A percentile compares a stretch with the other conserved stretches of the same genome.
Evolutionary conservation across 2,113 vertebrate genomes (phyloP).

Genomic region (Jaculus jaculus): DNA sequence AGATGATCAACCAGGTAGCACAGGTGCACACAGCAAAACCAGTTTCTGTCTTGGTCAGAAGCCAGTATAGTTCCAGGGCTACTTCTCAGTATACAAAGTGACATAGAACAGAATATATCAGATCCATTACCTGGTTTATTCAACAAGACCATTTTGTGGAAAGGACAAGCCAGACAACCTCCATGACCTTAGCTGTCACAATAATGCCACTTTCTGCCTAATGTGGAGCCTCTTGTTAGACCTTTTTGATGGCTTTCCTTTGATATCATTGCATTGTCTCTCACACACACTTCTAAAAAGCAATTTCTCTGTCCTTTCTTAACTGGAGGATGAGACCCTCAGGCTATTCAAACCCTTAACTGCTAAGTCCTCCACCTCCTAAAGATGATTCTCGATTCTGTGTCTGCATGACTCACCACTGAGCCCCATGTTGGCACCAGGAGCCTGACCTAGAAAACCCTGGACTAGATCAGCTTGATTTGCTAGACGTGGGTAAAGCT

Average conservation of each 20-base stretch:
- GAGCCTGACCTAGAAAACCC: slow-evolving; percentile 45
- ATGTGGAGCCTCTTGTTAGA: not conserved
- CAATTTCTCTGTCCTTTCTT: not conserved
- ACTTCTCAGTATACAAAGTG: not conserved
- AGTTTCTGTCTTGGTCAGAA: not conserved
- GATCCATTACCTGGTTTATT: not conserved
- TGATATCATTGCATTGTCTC: not conserved
- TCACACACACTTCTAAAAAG: slow-evolving; percentile 5
- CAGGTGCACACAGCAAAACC: not conserved
- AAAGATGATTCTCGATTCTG: not conserved
- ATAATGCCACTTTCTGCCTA: not conserved
- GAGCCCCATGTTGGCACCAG: slow-evolving; percentile 15
- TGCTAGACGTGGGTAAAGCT: not conserved
- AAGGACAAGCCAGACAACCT: not conserved
- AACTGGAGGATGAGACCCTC: not conserved
- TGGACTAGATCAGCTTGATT: slow-evolving; percentile 19
- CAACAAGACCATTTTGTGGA: not conserved
- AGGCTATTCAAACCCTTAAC: not conserved
- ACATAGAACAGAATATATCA: not conserved
- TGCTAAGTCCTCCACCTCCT: not conserved
- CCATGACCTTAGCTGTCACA: not conserved
- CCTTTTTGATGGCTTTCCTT: not conserved
- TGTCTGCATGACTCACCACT: slow-evolving; percentile 20
- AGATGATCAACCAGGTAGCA: not conserved
- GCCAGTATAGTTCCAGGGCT: not conserved